Base-by-base conservation (phyloP, 2,113 vertebrate genomes). In the Psilopogon haemacephalus region DNA sequence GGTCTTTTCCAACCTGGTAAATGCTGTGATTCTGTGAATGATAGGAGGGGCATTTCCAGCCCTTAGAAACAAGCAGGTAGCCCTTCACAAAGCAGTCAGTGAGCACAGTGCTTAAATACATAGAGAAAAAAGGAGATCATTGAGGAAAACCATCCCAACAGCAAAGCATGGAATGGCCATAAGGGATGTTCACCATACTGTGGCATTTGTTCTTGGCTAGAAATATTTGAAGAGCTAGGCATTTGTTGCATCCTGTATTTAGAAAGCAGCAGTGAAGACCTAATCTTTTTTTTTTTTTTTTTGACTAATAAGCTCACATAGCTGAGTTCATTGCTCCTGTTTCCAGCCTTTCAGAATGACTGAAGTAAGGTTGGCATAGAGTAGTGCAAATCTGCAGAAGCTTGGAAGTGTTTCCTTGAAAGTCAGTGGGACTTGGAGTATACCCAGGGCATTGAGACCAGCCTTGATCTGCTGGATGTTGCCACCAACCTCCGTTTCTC, bases 81-180 rank as follows among this genome's bases (percentile, higher is more conserved):
- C 62, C 20, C 28, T 54, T 81, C 35, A 37, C 33, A 12, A 33
- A 33, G 21, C 1, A 0, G 15, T 35, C 20, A 30, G 37, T 50
- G 55, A 20, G 73, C 1, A 0, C 17, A 27, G 0, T 42, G 44
- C 17, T 71, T 71, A 11, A 75, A 64, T 75, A 10, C 0, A 0
- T 40, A 54, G 74, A 65, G 30, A 37, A 24, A 23, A 20, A 40
- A 80, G 40, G 21, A 68, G 30, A 28, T 19, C 52, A 23, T 71
- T 46, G 18, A 71, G 71, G 35, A 38, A 63, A 84, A 24, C 14
- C 9, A 15, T 54, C 10, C 23, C 14, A 70, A 50, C 9, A 50
- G 55, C 35, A 77, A 74, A 74, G 28, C 40, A 19, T 6, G 60
- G 46, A 52, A 30, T 8, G 1, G 54, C 0, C 0, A 0, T 74